Conservation (phyloP, 2,888 invertebrate genomes). For the Drosophila sordidula region DNA sequence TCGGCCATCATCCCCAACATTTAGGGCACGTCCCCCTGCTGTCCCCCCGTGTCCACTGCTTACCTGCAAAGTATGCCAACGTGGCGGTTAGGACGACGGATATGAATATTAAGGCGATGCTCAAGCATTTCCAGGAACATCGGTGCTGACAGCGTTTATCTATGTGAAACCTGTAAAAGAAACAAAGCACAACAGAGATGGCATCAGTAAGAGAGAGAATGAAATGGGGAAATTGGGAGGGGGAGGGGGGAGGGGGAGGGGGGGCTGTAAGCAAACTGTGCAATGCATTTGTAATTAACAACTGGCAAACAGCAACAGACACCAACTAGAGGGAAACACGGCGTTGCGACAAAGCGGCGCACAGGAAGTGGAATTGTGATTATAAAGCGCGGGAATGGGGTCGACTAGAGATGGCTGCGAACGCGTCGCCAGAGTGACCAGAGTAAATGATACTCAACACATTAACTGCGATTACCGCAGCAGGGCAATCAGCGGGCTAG, state of each 20-base stretch:
- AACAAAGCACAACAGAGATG: slow-evolving; percentile 30
- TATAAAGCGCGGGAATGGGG: slow-evolving; percentile 1
- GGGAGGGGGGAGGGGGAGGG: not conserved
- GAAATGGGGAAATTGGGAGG: slow-evolving; percentile 9
- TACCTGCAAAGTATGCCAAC: slow-evolving; percentile 98
- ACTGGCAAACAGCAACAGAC: slow-evolving; percentile 42
- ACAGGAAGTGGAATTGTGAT: slow-evolving; percentile 1
- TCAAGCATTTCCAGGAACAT: slow-evolving; percentile 98
- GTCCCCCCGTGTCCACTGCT: slow-evolving; percentile 83
- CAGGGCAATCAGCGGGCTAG: no score
- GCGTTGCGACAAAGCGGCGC: not conserved
- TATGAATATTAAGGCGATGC: slow-evolving; percentile 96
- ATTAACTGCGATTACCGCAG: no score
- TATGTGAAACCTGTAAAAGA: slow-evolving; percentile 90
- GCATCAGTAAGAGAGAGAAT: slow-evolving; percentile 23
- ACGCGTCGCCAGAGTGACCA: not conserved
- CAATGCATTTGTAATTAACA: slow-evolving; percentile 64
- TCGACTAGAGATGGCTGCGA: not conserved
- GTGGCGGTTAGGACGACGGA: slow-evolving; percentile 96
- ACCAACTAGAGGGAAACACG: slow-evolving; percentile 9
- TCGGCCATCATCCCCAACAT: slow-evolving; percentile 11
- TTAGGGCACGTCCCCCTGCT: slow-evolving; percentile 9
- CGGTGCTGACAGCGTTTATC: slow-evolving; percentile 96
- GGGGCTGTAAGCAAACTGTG: slow-evolving; percentile 45
- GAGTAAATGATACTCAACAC: not conserved